Conservation (phyloP, 2,888 invertebrate species). For the Pristionchus japonicus region DNA sequence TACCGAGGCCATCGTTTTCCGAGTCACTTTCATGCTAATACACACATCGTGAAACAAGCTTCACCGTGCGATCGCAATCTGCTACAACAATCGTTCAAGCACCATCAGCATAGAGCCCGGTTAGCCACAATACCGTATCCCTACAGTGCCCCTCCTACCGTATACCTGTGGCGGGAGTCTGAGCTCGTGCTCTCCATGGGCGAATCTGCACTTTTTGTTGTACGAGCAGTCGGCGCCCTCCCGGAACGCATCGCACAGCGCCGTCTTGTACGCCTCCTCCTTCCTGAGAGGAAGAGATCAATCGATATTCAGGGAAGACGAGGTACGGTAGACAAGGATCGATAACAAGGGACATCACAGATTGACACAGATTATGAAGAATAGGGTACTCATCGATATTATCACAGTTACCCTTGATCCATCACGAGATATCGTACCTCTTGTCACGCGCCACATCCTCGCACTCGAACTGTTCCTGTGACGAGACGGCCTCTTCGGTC, state of each 20-base stretch:
- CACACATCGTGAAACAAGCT: too few relatives aligned
- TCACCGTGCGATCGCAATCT: too few relatives aligned
- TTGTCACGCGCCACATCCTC: conserved; percentile 34
- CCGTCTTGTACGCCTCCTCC: conserved; percentile 72
- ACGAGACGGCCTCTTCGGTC: not conserved
- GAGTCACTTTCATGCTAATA: too few relatives aligned
- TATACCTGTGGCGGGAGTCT: conserved; percentile 60
- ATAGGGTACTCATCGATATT: too few relatives aligned
- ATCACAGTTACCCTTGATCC: too few relatives aligned
- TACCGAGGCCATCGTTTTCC: too few relatives aligned
- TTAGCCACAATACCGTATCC: not conserved
- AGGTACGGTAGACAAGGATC: too few relatives aligned
- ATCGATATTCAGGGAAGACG: not conserved
- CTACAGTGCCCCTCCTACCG: not conserved
- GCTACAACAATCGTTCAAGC: too few relatives aligned
- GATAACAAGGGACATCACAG: too few relatives aligned
- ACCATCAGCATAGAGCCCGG: too few relatives aligned
- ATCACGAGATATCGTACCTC: not conserved
- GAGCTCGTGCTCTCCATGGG: conserved; percentile 71
- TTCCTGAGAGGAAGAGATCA: conserved; percentile 44
- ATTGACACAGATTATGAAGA: too few relatives aligned
- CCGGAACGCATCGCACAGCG: conserved; percentile 71
- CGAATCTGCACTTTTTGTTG: conserved; percentile 69
- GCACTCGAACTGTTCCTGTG: not conserved
- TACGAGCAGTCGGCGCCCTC: conserved; percentile 64